These are phyloP conservation scores for Centropus bengalensis DNA, from an alignment of 2,113 vertebrate species.

Conservation along the genomic window DNA sequence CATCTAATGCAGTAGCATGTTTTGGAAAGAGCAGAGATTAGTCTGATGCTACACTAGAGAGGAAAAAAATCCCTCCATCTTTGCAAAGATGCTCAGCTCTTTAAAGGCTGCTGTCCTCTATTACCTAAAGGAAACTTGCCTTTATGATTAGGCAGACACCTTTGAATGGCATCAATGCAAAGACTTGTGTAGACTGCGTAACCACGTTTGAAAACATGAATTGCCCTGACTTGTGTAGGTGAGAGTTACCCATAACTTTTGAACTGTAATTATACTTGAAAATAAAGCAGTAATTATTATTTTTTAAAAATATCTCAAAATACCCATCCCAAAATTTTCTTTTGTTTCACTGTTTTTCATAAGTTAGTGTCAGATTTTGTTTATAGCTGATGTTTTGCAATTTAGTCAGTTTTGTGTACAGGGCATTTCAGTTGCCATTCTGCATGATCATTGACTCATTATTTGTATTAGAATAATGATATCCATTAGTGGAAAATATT, in stretches of 20 bases:
- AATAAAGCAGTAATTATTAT: not conserved
- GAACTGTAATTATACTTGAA: not conserved
- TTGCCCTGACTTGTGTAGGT: rapidly evolving
- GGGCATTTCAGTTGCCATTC: not conserved
- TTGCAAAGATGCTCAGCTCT: not conserved
- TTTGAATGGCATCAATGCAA: not conserved
- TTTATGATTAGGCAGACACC: not conserved
- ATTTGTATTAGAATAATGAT: not conserved
- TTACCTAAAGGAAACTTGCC: too few relatives aligned
- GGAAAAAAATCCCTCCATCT: not conserved
- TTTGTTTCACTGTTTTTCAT: not conserved
- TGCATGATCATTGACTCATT: not conserved
- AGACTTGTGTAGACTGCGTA: not conserved
- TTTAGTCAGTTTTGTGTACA: not conserved
- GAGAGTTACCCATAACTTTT: not conserved
- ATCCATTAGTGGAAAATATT: not conserved
- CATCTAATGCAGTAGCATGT: not conserved
- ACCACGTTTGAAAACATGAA: not conserved
- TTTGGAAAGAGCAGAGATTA: not conserved
- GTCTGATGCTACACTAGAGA: not conserved
- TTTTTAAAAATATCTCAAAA: not conserved
- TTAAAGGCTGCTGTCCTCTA: not conserved
- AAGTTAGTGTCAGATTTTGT: rapidly evolving
- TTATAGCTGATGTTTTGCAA: not conserved
- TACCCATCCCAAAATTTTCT: not conserved